Conservation (phyloP, 2,113 vertebrate genomes). For the Chamaea fasciata region DNA sequence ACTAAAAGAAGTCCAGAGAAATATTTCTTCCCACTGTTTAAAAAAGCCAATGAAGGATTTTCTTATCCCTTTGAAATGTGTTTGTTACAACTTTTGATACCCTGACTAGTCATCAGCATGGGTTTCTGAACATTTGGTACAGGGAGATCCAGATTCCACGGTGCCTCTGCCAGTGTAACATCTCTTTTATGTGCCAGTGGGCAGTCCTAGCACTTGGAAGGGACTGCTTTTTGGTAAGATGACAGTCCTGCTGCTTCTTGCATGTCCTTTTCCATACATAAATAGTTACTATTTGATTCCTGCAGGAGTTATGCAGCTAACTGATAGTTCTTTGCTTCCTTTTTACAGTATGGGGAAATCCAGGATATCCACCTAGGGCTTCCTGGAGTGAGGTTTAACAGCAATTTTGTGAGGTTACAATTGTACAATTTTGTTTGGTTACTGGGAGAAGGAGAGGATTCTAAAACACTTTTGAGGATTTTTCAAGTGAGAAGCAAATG, state of each 20-base stretch:
- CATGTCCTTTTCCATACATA: neutral
- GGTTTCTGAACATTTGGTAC: neutral
- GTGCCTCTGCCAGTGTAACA: neutral
- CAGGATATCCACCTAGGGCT: neutral
- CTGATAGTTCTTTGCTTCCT: neutral
- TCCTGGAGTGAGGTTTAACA: neutral
- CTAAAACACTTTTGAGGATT: neutral
- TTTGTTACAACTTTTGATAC: neutral
- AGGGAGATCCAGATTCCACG: neutral
- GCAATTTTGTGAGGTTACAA: neutral
- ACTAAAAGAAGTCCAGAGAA: neutral
- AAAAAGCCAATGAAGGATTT: neutral
- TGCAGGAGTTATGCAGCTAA: neutral
- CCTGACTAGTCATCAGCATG: neutral
- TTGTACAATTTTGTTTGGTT: neutral
- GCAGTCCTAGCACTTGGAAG: neutral
- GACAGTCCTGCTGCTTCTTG: neutral
- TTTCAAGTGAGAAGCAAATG: neutral
- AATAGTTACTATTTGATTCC: neutral
- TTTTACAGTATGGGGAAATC: neutral
- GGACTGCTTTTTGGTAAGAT: neutral
- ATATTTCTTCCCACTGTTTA: neutral
- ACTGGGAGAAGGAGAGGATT: neutral
- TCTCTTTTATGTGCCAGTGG: neutral
- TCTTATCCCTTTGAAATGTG: neutral